Evolutionary conservation across 2,888 invertebrate genomes (phyloP), one percentile per base, ranked within the genome.

Genomic region (Oscheius sp.): DNA sequence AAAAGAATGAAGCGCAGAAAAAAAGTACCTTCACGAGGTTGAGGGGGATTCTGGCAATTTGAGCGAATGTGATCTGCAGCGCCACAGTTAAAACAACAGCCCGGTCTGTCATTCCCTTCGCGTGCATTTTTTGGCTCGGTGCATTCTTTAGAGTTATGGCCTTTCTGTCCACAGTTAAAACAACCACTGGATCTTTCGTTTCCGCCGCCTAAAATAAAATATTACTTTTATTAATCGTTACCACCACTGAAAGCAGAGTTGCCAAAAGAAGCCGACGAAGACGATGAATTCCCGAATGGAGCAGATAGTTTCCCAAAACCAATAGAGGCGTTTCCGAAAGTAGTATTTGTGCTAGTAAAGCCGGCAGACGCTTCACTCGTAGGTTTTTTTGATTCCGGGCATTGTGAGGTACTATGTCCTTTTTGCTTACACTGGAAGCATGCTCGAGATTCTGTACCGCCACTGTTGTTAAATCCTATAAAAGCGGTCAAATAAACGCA

Each of bases 341-440:
- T n/a, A n/a, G n/a, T n/a, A n/a, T n/a, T n/a, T n/a, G n/a, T n/a
- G n/a, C n/a, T n/a, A n/a, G n/a, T n/a, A n/a, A n/a, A n/a, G n/a
- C n/a, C 13, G n/a, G 21, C 21, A 55, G 23, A 12, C 21, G 74
- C 43, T 74, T 77, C 64, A 21, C 61, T 18, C 18, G 46, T 18
- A n/a, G n/a, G n/a, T 45, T 75, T 77, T 1, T 72, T 70, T n/a
- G 69, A 70, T 45, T 77, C 70, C 9, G 76, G 55, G 45, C 83
- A 83, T 3, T 83, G 81, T 1, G 66, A 21, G 12, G 77, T 69
- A 12, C 78, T 73, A 69, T 83, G 81, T 1, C 81, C 83, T 58
- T 80, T 78, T 53, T 76, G 68, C 12, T 71, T 69, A 43, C 83
- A 83, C 61, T 81, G 80, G 80, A 77, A 81, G 58, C 83, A 83